Percentiles rank a stretch among this genome's conserved stretches.
phyloP scores from a whole-genome alignment of 2,113 vertebrate genomes.

The Tichodroma muraria region DNA sequence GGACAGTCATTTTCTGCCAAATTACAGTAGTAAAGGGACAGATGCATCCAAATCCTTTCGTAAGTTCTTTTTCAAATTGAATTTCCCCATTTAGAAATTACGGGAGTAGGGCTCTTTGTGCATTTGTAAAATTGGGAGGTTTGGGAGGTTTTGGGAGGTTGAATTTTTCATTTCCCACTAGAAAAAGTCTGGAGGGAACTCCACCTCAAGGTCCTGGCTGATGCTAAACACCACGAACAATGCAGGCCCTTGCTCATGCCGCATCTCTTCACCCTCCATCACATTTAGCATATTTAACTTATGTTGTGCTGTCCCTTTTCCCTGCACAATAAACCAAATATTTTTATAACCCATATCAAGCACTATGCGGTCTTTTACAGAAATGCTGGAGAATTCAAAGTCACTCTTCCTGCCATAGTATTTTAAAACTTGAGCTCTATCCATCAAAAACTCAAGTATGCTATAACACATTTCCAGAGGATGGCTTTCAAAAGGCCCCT shows the following conservation, averaged over 20 bases:
- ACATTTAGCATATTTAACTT: not conserved
- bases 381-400: not conserved
- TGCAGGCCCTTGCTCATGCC: not conserved
- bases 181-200: not conserved
- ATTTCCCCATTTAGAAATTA: not conserved
- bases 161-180: not conserved
- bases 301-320: not conserved
- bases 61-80: not conserved
- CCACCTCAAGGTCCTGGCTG: not conserved
- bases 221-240: not conserved
- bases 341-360: not conserved
- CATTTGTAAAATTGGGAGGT: not conserved
- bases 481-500: not conserved
- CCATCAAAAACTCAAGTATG: not conserved
- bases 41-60: not conserved
- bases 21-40: not conserved
- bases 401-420: not conserved
- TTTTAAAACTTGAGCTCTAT: not conserved
- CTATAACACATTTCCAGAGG: not conserved
- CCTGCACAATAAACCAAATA: not conserved
- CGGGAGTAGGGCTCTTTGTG: not conserved
- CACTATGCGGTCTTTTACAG: not conserved
- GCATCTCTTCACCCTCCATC: not conserved
- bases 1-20: not conserved
- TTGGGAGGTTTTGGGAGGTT: too few relatives aligned